Base-by-base conservation (phyloP, 2,113 vertebrate species). In the Bungarus multicinctus region DNA sequence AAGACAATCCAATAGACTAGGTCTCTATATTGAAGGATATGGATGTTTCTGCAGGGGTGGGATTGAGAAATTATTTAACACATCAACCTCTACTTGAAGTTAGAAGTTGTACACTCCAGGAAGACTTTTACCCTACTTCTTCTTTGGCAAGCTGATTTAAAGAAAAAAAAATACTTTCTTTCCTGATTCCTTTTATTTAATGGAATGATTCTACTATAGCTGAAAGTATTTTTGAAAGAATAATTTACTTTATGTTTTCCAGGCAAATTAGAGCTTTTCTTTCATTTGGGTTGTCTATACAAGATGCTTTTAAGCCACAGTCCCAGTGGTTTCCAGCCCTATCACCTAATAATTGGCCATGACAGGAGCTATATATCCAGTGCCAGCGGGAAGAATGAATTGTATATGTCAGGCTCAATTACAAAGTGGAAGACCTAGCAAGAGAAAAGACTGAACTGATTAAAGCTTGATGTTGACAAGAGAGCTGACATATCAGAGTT, bases 331-430 rank as follows among this genome's bases (percentile, higher is more conserved):
- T 97, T 92, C 93, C 95, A 95, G 96, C 95, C 94, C 93, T 97
- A 95, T 94, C 95, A 96, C 96, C 96, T 97, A 95, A 90, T 97
- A 96, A 97, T 96, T 96, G 96, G 95, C 94, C 96, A 93, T 97
- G 96, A 97, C 96, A 97, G 95, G 93, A 97, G 94, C 96, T 97
- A 18, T 96, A 96, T 93, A 95, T 96, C 96, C 53, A 0, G 96
- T 96, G 97, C 96, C 96, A 97, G 96, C 54, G 95, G 95, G 95
- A 94, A 95, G 94, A 97, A 94, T 93, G 96, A 97, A 95, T 85
- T 96, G 95, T 96, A 95, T 97, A 97, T 97, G 96, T 97, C 96
- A 96, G 96, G 96, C 96, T 97, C 96, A 97, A 97, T 97, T 97
- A 96, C 87, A 95, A 97, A 95, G 96, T 96, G 95, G 94, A 97